Evolutionary conservation across 2,888 invertebrate genomes (phyloP), one percentile per base, ranked within the genome.

Genomic region (Lacanobia oleracea): DNA sequence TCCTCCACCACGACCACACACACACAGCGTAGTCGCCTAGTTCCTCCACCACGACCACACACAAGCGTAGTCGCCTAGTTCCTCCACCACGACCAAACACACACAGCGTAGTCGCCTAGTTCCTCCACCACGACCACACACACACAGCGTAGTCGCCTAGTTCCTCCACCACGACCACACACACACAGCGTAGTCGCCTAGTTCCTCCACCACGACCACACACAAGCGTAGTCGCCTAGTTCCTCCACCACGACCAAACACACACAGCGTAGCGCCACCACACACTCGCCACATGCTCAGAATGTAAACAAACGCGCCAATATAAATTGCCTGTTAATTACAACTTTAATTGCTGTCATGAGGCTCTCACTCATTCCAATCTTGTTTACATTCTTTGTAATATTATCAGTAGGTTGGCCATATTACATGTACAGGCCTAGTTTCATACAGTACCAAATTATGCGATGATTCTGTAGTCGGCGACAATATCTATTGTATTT

Each of bases 21-120:
- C 10, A 61, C 62, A n/a, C n/a, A n/a, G 95, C 94, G 95, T 96
- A 91, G 80, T 96, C 93, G 92, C 92, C 76, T 95, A 94, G 88
- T 79, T 53, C 70, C 64, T 48, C 70, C 65, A 70, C 53, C 66
- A 69, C 63, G 27, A 68, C 69, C 70, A 60, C 76, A 64, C 60
- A 21, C 10, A 61, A 59, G 95, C 94, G 95, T 96, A 91, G 80
- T 96, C 93, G 92, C 92, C 76, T 95, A 94, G 88, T 79, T 53
- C 70, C 64, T 48, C 70, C 65, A 70, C 53, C 66, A 69, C 63
- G 27, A 68, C 69, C 70, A 60, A 75, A 64, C 60, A 21, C 10
- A 61, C 62, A n/a, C n/a, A n/a, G 95, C 94, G 95, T 96, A 91
- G 80, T 96, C 93, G 92, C 92, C 76, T 95, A 94, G 88, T 79